Evolutionary conservation across 2,888 invertebrate species (phyloP).

Genomic region (Druceiella hillmani): DNA sequence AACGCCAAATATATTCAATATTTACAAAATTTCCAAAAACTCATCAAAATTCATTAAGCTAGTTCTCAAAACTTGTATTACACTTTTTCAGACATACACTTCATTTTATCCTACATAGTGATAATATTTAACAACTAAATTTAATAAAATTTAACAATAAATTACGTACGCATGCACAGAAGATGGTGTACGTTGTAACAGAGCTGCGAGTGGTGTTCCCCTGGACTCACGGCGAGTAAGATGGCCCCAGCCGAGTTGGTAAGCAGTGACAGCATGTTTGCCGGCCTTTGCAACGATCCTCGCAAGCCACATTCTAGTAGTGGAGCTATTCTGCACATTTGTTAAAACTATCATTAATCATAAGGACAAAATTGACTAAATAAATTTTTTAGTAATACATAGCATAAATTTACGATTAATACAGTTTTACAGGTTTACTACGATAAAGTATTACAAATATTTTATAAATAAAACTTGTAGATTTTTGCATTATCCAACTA

Average conservation of each 20-base stretch:
- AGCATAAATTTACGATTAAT: too few relatives aligned
- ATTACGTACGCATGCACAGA: constrained; percentile 27
- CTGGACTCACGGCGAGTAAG: constrained; percentile 30
- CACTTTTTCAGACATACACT: too few relatives aligned
- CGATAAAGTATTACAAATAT: too few relatives aligned
- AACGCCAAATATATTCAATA: too few relatives aligned
- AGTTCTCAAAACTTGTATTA: too few relatives aligned
- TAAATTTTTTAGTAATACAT: too few relatives aligned
- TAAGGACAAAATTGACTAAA: neutral
- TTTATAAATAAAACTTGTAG: too few relatives aligned
- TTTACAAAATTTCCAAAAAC: too few relatives aligned
- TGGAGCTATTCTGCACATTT: constrained; percentile 31
- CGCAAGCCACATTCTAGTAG: constrained; percentile 33
- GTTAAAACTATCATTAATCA: neutral
- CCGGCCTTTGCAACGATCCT: constrained; percentile 31
- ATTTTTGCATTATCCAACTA: neutral
- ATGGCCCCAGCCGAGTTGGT: constrained; percentile 32
- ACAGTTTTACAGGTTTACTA: too few relatives aligned
- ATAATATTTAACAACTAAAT: too few relatives aligned
- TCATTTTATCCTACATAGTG: too few relatives aligned
- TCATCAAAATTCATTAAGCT: too few relatives aligned
- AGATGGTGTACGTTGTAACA: constrained; percentile 35
- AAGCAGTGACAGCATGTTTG: constrained; percentile 36
- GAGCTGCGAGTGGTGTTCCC: constrained; percentile 32
- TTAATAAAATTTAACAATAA: neutral